Percentiles rank a stretch among this genome's conserved stretches.
Conservation (phyloP, 64 coral and sea anemone species). For the Catalaphyllia jardinei region DNA sequence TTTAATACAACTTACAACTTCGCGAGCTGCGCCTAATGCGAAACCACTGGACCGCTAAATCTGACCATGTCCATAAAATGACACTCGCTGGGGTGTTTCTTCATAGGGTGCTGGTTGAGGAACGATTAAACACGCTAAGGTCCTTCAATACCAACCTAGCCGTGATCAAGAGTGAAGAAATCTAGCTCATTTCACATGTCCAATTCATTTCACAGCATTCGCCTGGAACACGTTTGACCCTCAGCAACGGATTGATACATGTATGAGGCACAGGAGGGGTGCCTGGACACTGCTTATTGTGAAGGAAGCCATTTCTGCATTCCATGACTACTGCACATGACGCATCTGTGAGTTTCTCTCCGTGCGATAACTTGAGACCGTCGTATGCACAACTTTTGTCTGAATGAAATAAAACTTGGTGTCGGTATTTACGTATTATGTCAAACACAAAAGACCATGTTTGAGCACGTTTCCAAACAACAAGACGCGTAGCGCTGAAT, state of each 20-base stretch:
- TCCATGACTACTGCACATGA: conserved; percentile 81
- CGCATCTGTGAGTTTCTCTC: conserved; percentile 78
- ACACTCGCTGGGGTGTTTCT: no score
- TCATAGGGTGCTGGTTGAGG: no score
- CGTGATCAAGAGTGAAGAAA: no score
- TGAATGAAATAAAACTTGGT: conserved; percentile 3
- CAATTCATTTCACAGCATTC: conserved; percentile 84
- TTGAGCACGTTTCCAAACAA: no score
- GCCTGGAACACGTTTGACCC: conserved; percentile 69
- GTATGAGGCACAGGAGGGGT: conserved; percentile 67
- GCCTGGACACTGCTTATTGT: conserved; percentile 64
- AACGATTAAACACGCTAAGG: no score
- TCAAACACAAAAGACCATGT: no score
- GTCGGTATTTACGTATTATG: neutral
- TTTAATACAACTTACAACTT: no score
- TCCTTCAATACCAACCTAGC: no score
- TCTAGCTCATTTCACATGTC: conserved; percentile 68
- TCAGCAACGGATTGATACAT: conserved; percentile 78
- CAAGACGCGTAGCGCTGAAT: no score
- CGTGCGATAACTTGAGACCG: conserved; percentile 68
- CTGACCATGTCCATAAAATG: no score
- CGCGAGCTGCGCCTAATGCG: no score
- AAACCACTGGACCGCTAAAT: no score
- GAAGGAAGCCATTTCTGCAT: conserved; percentile 86
- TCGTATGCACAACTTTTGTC: conserved; percentile 83